Evolutionary conservation across 2,113 vertebrate genomes (phyloP).

Genomic region (Platichthys stellatus): DNA sequence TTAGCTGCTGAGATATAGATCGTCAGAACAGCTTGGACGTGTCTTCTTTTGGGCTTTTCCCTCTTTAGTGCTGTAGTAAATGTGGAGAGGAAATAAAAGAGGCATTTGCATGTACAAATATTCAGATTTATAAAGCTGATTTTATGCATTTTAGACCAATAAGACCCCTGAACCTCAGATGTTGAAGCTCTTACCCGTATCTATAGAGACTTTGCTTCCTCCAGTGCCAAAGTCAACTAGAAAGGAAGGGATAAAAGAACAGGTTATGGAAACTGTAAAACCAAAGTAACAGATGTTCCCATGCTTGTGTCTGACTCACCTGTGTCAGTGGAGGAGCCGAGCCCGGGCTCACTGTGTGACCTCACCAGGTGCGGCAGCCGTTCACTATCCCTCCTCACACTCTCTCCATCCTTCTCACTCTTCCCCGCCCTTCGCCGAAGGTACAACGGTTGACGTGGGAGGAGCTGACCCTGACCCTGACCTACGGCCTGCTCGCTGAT

Average conservation of each 20-base stretch:
- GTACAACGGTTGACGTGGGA: conserved; percentile 55
- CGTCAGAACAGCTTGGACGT: neutral
- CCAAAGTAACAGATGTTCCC: neutral
- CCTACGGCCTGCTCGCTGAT: conserved; percentile 35
- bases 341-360: conserved; percentile 93
- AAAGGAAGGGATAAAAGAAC: conserved; percentile 18
- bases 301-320: conserved; percentile 71
- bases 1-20: conserved; percentile 13
- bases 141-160: neutral
- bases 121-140: conserved; percentile 6
- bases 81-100: neutral
- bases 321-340: conserved; percentile 76
- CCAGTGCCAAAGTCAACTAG: conserved; percentile 87
- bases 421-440: conserved; percentile 79
- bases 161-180: neutral
- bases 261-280: neutral
- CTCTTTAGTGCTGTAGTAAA: neutral
- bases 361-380: conserved; percentile 75
- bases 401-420: conserved; percentile 64
- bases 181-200: conserved; percentile 82
- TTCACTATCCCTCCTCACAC: conserved; percentile 58
- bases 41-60: conserved; percentile 11
- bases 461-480: conserved; percentile 1
- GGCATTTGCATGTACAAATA: neutral
- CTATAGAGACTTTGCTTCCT: conserved; percentile 88